Base-by-base conservation (phyloP, 1,140 invertebrate species). In the Aphis craccivora region DNA sequence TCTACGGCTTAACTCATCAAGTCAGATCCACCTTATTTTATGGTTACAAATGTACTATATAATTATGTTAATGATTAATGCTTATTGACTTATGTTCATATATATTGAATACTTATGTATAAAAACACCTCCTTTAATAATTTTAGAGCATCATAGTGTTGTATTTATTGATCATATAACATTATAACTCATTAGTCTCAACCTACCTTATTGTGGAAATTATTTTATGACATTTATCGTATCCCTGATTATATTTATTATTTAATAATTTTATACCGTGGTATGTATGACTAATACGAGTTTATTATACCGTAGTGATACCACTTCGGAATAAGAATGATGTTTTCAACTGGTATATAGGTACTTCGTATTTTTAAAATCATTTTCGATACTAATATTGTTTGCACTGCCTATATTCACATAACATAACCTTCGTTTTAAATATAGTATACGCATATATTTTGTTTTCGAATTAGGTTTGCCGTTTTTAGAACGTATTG, bases 1-100 rank as follows among this genome's bases (percentile, higher is more conserved):
- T 89, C 9, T 89, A 89, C 14, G 88, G 88, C 35, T 89, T 89
- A 89, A 87, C 18, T 30, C 86, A 48, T 87, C 43, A n/a, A 6
- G 30, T 7, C 45, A 87, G 30, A 51, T 14, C 20, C 20, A 87
- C 30, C 51, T 45, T 45, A 48, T 87, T 84, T 23, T 84, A 25
- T 83, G 35, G 76, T 22, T 37, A 83, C 30, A 67, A 60, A 40
- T 84, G 23, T 83, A 37, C 76, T 22, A 43, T 84, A 84, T 43
- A 45, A 11, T 30, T 18, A n/a, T 45, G 30, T 0, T 86, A 86
- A 30, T 45, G 14, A 48, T 1, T 1, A 48, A 48, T 48, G 2
- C 37, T 2, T 37, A 37, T 37, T 37, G 9, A 84, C 23, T 84
- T 84, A 43, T 40, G 23, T 37, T 84, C 22, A 9, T 43, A 67